Base-by-base conservation (phyloP, 2,113 vertebrate genomes). In the Tachysurus vachellii region DNA sequence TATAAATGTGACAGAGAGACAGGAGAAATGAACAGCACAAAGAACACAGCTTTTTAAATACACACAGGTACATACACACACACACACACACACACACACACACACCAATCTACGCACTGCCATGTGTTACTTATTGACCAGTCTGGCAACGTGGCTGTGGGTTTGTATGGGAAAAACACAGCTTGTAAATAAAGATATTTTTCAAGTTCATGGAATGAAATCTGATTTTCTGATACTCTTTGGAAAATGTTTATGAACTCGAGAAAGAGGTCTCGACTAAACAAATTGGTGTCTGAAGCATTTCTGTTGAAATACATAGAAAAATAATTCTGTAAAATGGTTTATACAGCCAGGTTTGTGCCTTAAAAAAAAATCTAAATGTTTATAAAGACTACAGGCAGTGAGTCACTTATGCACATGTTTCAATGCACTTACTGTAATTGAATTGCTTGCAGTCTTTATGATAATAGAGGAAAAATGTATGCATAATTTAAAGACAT, bases 61-160 rank as follows among this genome's bases (percentile, higher is more conserved):
- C 64, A 31, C 64, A 54, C 68, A 85, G 31, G 59, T 73, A 66
- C 57, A 66, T 21, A 44, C 42, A 50, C 50, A 68, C 42, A 59
- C 13, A 26, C 68, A 59, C 83, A 57, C 42, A 50, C 70, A 59
- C 80, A 61, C 53, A 57, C 66, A 84, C 26, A 57, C 12, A 71
- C 23, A 47, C 44, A 19, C 82, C 44, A 23, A 57, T 8, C 17
- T 36, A 59, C 5, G 17, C 10, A 9, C 23, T 80, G 79, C 56
- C 11, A 13, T 59, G 19, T 21, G 83, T 85, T 76, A 85, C 44
- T 85, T 76, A 85, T 85, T 85, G 70, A 85, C 83, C 23, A 61
- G 56, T 62, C 28, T 59, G 53, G 68, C 83, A 73, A 36, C 13
- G 31, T 42, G 54, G 7, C 54, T 23, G 21, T 26, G n/a, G 9